Base-by-base conservation (phyloP, 2,888 invertebrate species). In the Schizotus pectinicornis region DNA sequence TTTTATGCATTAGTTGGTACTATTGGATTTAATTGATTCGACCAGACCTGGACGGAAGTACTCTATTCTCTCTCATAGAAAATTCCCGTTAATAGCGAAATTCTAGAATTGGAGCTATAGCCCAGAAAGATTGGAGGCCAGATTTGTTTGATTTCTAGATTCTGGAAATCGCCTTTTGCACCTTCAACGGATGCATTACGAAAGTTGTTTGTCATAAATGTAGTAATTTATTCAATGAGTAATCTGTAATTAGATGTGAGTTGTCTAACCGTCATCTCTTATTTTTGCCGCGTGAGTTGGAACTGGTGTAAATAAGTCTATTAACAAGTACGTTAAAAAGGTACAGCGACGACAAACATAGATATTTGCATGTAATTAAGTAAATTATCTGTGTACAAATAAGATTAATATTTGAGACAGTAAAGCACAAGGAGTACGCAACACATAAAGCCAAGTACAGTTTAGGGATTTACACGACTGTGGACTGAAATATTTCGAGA, bases 401-500 rank as follows among this genome's bases (percentile, higher is more conserved):
- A 42, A 30, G 42, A 22, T 22, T 22, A 42, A 42, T n/a, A 31
- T 42, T 42, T 42, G 9, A 42, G 13, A 42, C 9, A 7, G 30
- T 6, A 35, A 22, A 22, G 22, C 22, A 22, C 22, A 22, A 22
- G 36, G 30, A 11, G 9, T 30, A 49, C 48, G 37, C 38, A 56
- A 49, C 49, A 55, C 47, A 22, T 43, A 41, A 57, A 41, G 39
- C 53, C 14, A 52, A 41, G 46, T 45, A 53, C 43, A 45, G 49
- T 54, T n/a, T 54, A 51, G 33, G 46, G 49, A 48, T 54, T 59
- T 46, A 35, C 45, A 55, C 45, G 52, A 9, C 52, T 33, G 37
- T 11, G 36, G 13, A 51, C 49, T 47, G 56, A 62, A 64, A 64
- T 53, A 61, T 65, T 62, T 65, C 65, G 58, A 48, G 58, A 65